phyloP scores from a whole-genome alignment of 2,888 invertebrate species.

The Halictus quadricinctus region DNA sequence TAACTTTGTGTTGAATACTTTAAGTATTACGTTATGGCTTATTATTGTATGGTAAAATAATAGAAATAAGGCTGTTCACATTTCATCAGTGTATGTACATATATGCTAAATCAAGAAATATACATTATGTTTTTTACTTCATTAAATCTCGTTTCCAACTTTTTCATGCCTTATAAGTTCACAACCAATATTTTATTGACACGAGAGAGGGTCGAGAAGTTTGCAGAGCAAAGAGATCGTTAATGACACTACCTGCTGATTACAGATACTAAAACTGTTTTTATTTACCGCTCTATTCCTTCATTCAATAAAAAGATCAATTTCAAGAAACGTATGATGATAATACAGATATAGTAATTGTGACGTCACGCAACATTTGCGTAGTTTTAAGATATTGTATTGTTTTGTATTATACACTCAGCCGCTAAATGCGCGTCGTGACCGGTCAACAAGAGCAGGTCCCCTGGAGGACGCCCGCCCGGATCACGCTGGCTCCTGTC shows the following conservation, averaged over 20 bases:
- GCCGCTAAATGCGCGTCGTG: no score
- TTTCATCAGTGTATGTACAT: constrained; percentile 69
- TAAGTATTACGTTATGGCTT: constrained; percentile 60
- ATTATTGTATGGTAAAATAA: constrained; percentile 51
- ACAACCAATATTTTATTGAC: not conserved
- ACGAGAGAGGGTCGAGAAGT: not conserved
- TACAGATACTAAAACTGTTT: not conserved
- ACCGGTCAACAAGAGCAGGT: no score
- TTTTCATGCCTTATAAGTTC: not conserved
- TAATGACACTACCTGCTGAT: not conserved
- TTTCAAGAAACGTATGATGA: not conserved
- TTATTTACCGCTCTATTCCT: not conserved
- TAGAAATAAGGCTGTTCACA: constrained; percentile 63
- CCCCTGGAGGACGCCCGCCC: no score
- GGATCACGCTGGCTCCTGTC: no score
- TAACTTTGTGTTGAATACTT: constrained; percentile 46
- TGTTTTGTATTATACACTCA: no score
- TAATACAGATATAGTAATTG: not conserved
- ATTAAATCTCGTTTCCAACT: constrained; percentile 38
- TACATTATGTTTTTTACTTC: constrained; percentile 73
- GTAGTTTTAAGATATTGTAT: no score
- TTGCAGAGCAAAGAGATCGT: no score
- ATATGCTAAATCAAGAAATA: constrained; percentile 68
- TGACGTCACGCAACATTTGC: no score
- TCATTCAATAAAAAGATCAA: not conserved